These are phyloP conservation scores for Aphelinus certus DNA, from an alignment of 1,140 invertebrate genomes.

Conservation along the genomic window DNA sequence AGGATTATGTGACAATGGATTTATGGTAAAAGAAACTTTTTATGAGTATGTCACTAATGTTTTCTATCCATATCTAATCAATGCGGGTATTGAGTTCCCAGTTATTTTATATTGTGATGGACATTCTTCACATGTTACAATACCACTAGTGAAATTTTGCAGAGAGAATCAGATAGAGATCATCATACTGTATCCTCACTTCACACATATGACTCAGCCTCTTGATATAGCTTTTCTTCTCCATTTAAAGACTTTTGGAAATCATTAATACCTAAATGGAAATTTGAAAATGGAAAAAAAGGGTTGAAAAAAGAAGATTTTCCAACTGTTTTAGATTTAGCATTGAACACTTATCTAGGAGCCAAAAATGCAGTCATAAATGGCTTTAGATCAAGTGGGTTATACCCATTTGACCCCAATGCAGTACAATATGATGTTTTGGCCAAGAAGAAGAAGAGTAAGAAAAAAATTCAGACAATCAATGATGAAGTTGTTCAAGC, in stretches of 20 bases:
- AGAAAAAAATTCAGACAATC: neutral
- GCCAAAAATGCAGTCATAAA: constrained; percentile 45
- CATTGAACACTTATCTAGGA: constrained; percentile 37
- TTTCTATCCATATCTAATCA: constrained; percentile 1
- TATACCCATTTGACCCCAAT: constrained; percentile 49
- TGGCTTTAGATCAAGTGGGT: constrained; percentile 51
- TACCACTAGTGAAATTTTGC: constrained; percentile 1
- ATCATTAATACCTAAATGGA: constrained; percentile 43
- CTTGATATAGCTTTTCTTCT: constrained; percentile 1
- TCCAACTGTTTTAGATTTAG: constrained; percentile 45
- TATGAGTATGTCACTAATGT: constrained; percentile 33
- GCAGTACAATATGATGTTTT: constrained; percentile 46
- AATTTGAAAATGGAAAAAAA: constrained; percentile 26
- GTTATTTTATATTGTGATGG: neutral
- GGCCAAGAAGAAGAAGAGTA: constrained; percentile 17
- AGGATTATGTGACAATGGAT: constrained; percentile 34
- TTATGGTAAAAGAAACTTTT: too few relatives aligned
- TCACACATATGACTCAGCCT: constrained; percentile 1
- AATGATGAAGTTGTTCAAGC: too few relatives aligned
- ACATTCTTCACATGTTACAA: neutral
- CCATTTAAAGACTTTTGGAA: constrained; percentile 41
- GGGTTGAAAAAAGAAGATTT: constrained; percentile 48
- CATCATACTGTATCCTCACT: neutral
- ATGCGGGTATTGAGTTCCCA: constrained; percentile 39
- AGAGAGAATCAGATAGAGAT: constrained; percentile 2